A percentile compares a stretch with the other conserved stretches of the same genome.
These are phyloP conservation scores for Eunapius fragilis DNA, from an alignment of 37 sponge, comb jelly and placozoan species.

Conservation along the genomic window DNA sequence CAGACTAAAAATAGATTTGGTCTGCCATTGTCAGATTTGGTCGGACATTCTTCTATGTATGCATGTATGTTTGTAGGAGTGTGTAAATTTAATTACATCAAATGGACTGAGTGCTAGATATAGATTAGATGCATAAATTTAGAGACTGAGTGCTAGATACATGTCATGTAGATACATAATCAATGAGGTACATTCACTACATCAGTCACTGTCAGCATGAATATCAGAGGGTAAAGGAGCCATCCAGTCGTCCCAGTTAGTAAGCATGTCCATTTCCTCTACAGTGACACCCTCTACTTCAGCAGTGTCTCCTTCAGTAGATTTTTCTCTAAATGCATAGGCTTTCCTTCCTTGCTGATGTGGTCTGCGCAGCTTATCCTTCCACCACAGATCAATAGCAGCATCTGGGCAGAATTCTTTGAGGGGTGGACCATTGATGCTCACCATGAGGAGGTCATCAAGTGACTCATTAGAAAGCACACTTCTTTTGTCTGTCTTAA, in stretches of 20 bases:
- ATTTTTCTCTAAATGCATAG: neutral
- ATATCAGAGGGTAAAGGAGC: neutral
- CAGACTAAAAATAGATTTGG: neutral
- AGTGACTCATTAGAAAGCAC: conserved; percentile 54
- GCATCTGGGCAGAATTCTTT: conserved; percentile 44
- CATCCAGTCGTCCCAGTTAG: conserved; percentile 14
- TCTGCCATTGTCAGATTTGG: neutral
- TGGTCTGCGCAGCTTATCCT: conserved; percentile 51
- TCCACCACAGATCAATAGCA: conserved; percentile 69
- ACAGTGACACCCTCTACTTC: neutral
- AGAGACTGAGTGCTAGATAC: too few species aligned
- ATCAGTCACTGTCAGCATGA: too few species aligned
- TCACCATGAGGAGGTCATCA: conserved; percentile 51
- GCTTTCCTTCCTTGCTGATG: conserved; percentile 30
- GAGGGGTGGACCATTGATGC: conserved; percentile 1
- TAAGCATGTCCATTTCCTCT: neutral
- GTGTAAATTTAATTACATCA: too few species aligned
- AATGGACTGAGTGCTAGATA: too few species aligned
- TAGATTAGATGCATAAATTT: too few species aligned
- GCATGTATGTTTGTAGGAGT: neutral
- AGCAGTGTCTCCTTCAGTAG: neutral
- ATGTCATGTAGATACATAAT: too few species aligned
- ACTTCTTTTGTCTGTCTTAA: conserved; percentile 51
- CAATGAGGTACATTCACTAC: too few species aligned
- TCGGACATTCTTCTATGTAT: neutral